Evolutionary conservation across 2,888 invertebrate species (phyloP), one percentile per base, ranked within the genome.

Genomic region (Epinotia bilunana): DNA sequence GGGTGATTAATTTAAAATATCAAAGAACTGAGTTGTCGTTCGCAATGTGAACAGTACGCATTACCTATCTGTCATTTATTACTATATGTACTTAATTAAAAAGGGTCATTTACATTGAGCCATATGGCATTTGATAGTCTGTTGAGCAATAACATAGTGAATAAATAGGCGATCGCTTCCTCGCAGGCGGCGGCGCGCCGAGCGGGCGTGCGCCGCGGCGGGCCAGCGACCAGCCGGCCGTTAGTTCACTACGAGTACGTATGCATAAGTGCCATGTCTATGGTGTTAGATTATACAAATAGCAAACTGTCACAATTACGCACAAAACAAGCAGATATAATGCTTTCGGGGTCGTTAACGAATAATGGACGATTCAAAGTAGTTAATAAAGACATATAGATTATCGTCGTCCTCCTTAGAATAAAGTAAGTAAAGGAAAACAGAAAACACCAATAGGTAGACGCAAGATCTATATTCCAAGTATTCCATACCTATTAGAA

Each of bases 381-480:
- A 74, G 70, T 74, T 53, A 43, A 71, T 74, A 65, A 65, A 65
- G 84, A 84, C 81, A 82, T 83, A 81, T 83, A 81, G 82, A 86
- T 81, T 83, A 80, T 83, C 83, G 79, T 82, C 83, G 79, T 84
- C 83, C 83, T 84, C 85, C 84, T 88, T 86, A 88, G 84, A 84
- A 82, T 87, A 87, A 90, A 84, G 87, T 90, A 92, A 92, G 88
- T 28, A 28, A 28, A 28, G 23, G 23, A 28, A 28, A 28, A 28
- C 23, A 28, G 84, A 86, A 87, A 91, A 93, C 92, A 92, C 93
- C 92, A 93, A 93, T 86, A 84, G 80, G 86, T 91, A 92, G 92
- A 64, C 90, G 90, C 92, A 90, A 85, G 73, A 86, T 84, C 79
- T 80, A 78, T 79, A 79, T 80, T 80, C 80, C 78, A 79, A 81